phyloP scores from a whole-genome alignment of 2,888 invertebrate species.

The Ennomos erosarius region DNA sequence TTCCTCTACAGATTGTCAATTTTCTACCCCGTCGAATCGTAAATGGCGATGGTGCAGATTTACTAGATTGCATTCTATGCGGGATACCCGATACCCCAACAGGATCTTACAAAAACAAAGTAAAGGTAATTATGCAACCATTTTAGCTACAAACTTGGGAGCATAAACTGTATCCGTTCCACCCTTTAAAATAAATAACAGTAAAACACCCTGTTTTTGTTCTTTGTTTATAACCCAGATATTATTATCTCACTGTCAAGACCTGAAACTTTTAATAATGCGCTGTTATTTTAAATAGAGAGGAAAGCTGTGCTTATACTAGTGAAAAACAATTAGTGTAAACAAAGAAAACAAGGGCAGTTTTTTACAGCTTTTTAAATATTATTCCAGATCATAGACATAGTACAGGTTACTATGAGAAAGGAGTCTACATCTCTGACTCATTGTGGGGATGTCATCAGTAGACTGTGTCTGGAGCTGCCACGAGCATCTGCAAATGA shows the following conservation, averaged over 20 bases:
- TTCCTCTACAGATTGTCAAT: constrained; percentile 59
- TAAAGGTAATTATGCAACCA: constrained; percentile 54
- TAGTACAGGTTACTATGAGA: constrained; percentile 64
- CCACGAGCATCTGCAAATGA: constrained; percentile 57
- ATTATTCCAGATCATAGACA: constrained; percentile 60
- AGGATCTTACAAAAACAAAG: constrained; percentile 51
- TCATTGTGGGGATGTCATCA: constrained; percentile 70
- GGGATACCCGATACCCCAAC: constrained; percentile 60
- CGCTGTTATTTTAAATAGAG: too few species aligned
- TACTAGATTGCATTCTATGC: constrained; percentile 68
- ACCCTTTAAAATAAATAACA: too few species aligned
- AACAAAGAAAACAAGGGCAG: too few species aligned
- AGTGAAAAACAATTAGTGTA: too few species aligned
- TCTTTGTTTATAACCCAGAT: too few species aligned
- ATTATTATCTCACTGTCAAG: too few species aligned
- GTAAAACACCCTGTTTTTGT: too few species aligned
- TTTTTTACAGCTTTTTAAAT: too few species aligned
- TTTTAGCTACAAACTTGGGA: background rate
- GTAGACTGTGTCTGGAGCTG: constrained; percentile 69
- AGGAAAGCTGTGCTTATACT: too few species aligned
- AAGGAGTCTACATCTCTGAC: constrained; percentile 66
- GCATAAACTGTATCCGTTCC: too few species aligned
- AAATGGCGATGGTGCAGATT: constrained; percentile 65
- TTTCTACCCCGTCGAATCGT: constrained; percentile 63
- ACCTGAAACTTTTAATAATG: too few species aligned